Evolutionary conservation across 2,888 invertebrate genomes (phyloP).

Genomic region (Cephus spinipes): DNA sequence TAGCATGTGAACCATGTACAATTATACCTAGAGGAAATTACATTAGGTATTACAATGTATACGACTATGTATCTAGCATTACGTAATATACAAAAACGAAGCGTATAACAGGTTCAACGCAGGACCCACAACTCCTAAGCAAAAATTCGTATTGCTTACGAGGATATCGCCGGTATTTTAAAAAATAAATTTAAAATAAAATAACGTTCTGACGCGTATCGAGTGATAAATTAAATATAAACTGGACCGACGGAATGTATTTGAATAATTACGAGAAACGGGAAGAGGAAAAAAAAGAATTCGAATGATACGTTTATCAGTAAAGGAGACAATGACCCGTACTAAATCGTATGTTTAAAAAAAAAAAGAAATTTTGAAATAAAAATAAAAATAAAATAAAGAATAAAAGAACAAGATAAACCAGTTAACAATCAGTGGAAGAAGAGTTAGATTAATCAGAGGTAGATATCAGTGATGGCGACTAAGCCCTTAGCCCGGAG

Average conservation of each 20-base stretch:
- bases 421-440: neutral
- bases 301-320: neutral
- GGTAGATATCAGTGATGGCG: conserved; percentile 34
- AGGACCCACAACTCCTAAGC: neutral
- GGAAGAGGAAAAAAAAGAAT: neutral
- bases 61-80: neutral
- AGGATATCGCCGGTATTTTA: neutral
- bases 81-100: neutral
- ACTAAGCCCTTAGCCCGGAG: conserved; percentile 62
- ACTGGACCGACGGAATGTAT: neutral
- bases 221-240: neutral
- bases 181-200: neutral
- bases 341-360: neutral
- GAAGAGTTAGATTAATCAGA: conserved; percentile 15
- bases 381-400: neutral
- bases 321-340: neutral
- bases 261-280: neutral
- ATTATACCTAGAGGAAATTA: neutral
- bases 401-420: neutral
- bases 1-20: neutral
- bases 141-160: neutral
- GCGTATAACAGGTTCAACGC: neutral
- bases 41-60: neutral
- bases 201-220: neutral
- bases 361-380: neutral